Conservation (phyloP, 1,140 invertebrate genomes). For the Odontomachus brunneus region DNA sequence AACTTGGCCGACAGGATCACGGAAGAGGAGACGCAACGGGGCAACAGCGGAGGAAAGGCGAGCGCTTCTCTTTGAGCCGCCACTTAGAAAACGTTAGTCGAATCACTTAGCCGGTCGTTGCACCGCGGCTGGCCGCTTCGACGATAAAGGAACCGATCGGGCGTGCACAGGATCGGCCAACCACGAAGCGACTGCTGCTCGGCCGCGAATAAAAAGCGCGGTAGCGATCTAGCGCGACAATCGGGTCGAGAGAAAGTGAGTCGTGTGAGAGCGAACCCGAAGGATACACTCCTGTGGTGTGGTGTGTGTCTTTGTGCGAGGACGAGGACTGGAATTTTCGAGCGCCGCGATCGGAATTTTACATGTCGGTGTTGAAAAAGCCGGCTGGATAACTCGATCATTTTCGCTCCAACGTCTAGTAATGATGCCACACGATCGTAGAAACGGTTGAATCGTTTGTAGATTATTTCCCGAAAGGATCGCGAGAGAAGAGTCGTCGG, state of each 20-base stretch:
- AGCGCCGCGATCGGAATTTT: background rate
- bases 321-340: background rate
- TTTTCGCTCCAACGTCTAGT: too few species aligned
- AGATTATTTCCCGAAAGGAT: too few species aligned
- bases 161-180: slow-evolving; percentile 66
- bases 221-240: slow-evolving; percentile 43
- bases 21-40: too few species aligned
- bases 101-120: slow-evolving; percentile 72
- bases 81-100: slow-evolving; percentile 66
- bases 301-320: background rate
- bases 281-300: slow-evolving; percentile 32
- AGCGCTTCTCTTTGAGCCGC: slow-evolving; percentile 44
- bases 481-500: too few species aligned
- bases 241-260: slow-evolving; percentile 68
- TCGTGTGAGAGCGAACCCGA: slow-evolving; percentile 1
- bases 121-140: slow-evolving; percentile 55
- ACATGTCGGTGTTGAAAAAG: background rate
- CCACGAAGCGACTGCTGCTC: slow-evolving; percentile 44
- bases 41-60: slow-evolving; percentile 19
- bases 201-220: slow-evolving; percentile 50
- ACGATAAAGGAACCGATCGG: slow-evolving; percentile 71
- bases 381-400: too few species aligned
- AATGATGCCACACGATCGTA: too few species aligned
- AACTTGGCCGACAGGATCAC: slow-evolving; percentile 29
- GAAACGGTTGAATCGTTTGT: too few species aligned